These are phyloP conservation scores for Dendrophyllia cribrosa DNA, from an alignment of 64 coral and sea anemone genomes.

Conservation along the genomic window DNA sequence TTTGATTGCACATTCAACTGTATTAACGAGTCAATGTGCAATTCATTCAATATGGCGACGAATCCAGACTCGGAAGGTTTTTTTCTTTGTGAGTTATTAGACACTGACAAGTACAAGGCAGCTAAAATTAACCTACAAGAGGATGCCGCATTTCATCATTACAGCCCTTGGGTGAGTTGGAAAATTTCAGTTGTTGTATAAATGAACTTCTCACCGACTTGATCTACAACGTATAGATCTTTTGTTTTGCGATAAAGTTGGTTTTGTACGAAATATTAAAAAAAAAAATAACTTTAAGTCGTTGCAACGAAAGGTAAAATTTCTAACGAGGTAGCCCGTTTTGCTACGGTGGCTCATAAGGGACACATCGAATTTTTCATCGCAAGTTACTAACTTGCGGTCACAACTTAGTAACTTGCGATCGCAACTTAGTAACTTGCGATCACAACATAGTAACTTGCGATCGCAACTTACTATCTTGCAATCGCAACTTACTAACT, in stretches of 20 bases:
- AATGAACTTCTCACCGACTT: too few relatives aligned
- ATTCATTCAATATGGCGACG: background rate
- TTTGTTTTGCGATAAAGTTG: too few relatives aligned
- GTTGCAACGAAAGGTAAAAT: too few relatives aligned
- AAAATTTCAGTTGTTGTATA: too few relatives aligned
- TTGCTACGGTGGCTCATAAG: too few relatives aligned
- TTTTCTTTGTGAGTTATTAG: background rate
- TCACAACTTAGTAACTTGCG: too few relatives aligned
- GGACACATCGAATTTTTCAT: too few relatives aligned
- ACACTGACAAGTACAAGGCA: background rate
- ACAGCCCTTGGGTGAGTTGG: background rate
- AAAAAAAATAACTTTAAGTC: too few relatives aligned
- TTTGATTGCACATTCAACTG: background rate
- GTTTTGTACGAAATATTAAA: too few relatives aligned
- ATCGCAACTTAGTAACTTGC: slow-evolving; percentile 40
- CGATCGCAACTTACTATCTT: slow-evolving; percentile 50
- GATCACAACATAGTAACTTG: slow-evolving; percentile 37
- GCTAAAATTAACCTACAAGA: background rate
- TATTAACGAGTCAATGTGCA: background rate
- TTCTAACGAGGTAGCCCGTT: too few relatives aligned
- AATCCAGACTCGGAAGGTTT: background rate
- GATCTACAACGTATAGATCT: too few relatives aligned
- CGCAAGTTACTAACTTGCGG: too few relatives aligned
- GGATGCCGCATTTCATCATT: background rate
- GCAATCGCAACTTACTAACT: slow-evolving; percentile 45